Base-by-base conservation (phyloP, 2,797 vertebrate species). In the Argentina silus region DNA sequence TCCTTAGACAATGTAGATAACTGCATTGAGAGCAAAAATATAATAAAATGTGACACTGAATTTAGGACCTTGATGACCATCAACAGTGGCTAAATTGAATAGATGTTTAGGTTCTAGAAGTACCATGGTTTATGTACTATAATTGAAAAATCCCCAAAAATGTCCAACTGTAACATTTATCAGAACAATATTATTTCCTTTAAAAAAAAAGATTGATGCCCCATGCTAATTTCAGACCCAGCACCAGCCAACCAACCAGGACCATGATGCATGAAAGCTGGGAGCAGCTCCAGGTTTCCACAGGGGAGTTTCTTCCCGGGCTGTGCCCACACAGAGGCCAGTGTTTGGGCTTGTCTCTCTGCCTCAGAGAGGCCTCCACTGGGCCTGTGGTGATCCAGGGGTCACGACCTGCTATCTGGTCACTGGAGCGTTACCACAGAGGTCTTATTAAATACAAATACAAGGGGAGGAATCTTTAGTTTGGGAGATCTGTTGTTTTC, bases 261-360 rank as follows among this genome's bases (percentile, higher is more conserved):
- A 36, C 23, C 21, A 17, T 15, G 60, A 51, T n/a, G 42, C 27
- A 57, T 72, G 43, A 57, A 63, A 61, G 69, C 69, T 74, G 60
- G 61, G 75, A 81, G 78, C 76, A 65, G 77, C 75, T 70, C 69
- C 62, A 79, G 69, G 64, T 61, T 67, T 21, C 55, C 75, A 72
- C 11, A 21, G 45, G 19, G 64, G 45, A 67, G 7, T 9, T 36
- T 68, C 27, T 36, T 27, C n/a, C 50, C 3, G 11, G 50, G 21
- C 48, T 48, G 27, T 3, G 50, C 27, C 42, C 8, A 66, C 23
- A 43, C 23, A 68, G 21, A 55, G 14, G 50, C 66, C 19, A 47
- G 9, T 12, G n/a, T 50, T 50, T 27, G 45, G 61, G 61, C 36
- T 19, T 19, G 19, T 23, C 12, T 6, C 21, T 59, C 57, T 23